Percentiles rank a stretch among this genome's conserved stretches.
Evolutionary conservation across 2,797 vertebrate genomes (phyloP).

Genomic region (Cyprinella venusta): DNA sequence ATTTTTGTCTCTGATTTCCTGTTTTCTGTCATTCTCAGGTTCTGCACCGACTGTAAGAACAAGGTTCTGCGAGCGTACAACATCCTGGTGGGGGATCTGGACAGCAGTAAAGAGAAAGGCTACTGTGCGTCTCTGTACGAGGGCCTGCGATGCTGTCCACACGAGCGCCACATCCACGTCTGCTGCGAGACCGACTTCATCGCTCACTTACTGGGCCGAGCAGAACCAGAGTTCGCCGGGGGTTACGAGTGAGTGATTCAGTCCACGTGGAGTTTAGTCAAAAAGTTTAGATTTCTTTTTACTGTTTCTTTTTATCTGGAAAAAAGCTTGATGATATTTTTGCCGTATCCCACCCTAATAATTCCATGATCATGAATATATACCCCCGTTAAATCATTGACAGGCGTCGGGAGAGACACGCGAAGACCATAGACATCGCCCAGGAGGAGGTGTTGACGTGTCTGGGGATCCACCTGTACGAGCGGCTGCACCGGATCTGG

Average conservation of each 20-base stretch:
- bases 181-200: slow-evolving; percentile 97
- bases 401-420: slow-evolving; percentile 93
- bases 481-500: slow-evolving; percentile 96
- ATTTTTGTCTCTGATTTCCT: background rate
- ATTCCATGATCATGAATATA: background rate
- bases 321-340: background rate
- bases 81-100: slow-evolving; percentile 94
- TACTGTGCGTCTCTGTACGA: slow-evolving; percentile 95
- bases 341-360: background rate
- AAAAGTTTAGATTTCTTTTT: too few species aligned
- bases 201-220: slow-evolving; percentile 92
- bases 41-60: slow-evolving; percentile 97
- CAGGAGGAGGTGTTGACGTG: slow-evolving; percentile 98
- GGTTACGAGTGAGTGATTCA: slow-evolving; percentile 93
- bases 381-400: background rate
- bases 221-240: slow-evolving; percentile 96
- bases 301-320: background rate
- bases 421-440: slow-evolving; percentile 97
- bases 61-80: slow-evolving; percentile 96
- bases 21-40: slow-evolving; percentile 72
- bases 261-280: slow-evolving; percentile 57
- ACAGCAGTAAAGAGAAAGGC: slow-evolving; percentile 95
- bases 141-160: slow-evolving; percentile 94
- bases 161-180: slow-evolving; percentile 94
- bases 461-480: slow-evolving; percentile 95